These are phyloP conservation scores for Druon quercuslanigerum DNA, from an alignment of 1,140 invertebrate species.

Conservation along the genomic window DNA sequence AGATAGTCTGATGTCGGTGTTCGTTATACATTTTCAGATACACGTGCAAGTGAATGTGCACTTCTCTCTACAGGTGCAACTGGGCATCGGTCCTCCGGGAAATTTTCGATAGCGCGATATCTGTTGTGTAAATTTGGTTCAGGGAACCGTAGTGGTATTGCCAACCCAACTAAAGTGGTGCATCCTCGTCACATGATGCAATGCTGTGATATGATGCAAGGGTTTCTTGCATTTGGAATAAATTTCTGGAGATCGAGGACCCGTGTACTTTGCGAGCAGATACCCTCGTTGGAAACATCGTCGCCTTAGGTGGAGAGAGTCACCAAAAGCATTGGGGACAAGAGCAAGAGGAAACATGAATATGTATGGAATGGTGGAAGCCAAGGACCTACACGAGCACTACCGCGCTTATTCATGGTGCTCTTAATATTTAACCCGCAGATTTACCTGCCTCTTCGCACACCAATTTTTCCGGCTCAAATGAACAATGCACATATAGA, in stretches of 20 bases:
- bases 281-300: constrained; percentile 55
- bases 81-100: constrained; percentile 49
- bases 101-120: constrained; percentile 58
- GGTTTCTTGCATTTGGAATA: constrained; percentile 57
- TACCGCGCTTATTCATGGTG: constrained; percentile 69
- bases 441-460: constrained; percentile 62
- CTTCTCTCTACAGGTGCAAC: constrained; percentile 7
- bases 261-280: constrained; percentile 57
- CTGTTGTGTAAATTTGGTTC: constrained; percentile 54
- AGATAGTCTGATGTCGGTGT: background rate
- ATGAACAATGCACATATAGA: constrained; percentile 22
- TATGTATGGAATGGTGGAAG: constrained; percentile 62
- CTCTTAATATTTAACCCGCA: constrained; percentile 72
- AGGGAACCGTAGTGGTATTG: constrained; percentile 56
- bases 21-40: constrained; percentile 5
- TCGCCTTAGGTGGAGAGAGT: constrained; percentile 52
- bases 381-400: constrained; percentile 59
- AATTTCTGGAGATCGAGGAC: constrained; percentile 59
- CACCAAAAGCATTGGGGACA: constrained; percentile 43
- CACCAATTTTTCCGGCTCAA: constrained; percentile 56
- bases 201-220: constrained; percentile 37
- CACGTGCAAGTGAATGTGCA: background rate
- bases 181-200: constrained; percentile 41
- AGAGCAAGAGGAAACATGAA: constrained; percentile 62
- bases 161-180: constrained; percentile 53